These are phyloP conservation scores for Danio choprae DNA, from an alignment of 2,797 vertebrate genomes.

Conservation along the genomic window DNA sequence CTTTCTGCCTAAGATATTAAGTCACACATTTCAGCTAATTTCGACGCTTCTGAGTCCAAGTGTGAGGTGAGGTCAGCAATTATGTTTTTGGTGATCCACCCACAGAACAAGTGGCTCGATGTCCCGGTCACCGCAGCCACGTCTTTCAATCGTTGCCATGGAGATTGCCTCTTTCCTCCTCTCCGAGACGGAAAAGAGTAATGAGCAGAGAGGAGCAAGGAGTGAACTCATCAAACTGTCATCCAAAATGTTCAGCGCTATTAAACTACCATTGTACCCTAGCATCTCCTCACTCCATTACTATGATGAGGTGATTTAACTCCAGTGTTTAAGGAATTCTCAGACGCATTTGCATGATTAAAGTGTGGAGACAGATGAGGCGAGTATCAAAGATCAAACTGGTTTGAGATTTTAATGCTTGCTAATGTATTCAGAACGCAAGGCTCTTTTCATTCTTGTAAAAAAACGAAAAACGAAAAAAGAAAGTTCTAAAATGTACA, in stretches of 20 bases:
- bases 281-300: conserved; percentile 46
- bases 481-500: not conserved
- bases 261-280: conserved; percentile 41
- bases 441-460: not conserved
- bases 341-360: conserved; percentile 34
- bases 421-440: conserved; percentile 2
- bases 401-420: conserved; percentile 26
- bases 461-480: no score
- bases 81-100: conserved; percentile 57
- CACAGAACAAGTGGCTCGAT: conserved; percentile 65
- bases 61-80: conserved; percentile 74
- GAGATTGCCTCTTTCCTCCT: conserved; percentile 67
- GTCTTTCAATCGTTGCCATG: conserved; percentile 79
- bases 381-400: conserved; percentile 32
- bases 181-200: conserved; percentile 51
- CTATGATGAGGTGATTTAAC: conserved; percentile 42
- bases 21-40: not conserved
- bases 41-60: conserved; percentile 53
- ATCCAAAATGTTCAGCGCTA: conserved; percentile 40
- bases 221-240: conserved; percentile 57
- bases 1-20: not conserved
- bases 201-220: conserved; percentile 54
- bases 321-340: conserved; percentile 20
- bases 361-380: conserved; percentile 41
- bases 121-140: conserved; percentile 62